phyloP scores from a whole-genome alignment of 1,140 invertebrate genomes.

The Saccostrea echinata region DNA sequence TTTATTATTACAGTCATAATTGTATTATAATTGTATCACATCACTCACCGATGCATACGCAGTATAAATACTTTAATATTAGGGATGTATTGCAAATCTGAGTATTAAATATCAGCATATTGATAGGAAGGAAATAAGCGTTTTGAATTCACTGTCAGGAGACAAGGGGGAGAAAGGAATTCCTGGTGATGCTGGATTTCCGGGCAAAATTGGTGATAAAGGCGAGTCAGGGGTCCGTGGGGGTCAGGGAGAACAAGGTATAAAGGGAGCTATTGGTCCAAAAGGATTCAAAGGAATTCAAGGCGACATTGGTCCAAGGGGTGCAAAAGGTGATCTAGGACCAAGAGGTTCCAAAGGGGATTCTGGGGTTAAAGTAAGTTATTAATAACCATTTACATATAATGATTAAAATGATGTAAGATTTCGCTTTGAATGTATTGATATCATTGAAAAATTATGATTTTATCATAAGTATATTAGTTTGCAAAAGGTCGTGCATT shows the following conservation, averaged over 20 bases:
- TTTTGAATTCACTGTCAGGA: neutral
- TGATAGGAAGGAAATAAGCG: no score
- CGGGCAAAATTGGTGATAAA: neutral
- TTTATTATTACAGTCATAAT: no score
- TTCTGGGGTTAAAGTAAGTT: neutral
- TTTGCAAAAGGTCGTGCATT: no score
- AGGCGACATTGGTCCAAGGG: conserved; percentile 1
- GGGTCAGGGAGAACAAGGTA: neutral
- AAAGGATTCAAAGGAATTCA: conserved; percentile 3
- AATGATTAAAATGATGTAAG: no score
- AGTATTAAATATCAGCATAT: neutral
- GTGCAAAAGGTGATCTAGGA: conserved; percentile 24
- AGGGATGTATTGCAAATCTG: no score
- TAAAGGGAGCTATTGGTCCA: neutral
- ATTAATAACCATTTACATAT: no score
- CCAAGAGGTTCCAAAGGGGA: conserved; percentile 34
- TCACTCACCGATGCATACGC: neutral
- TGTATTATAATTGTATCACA: no score
- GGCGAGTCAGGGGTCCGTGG: conserved; percentile 6
- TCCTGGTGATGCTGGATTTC: conserved; percentile 1
- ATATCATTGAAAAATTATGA: no score
- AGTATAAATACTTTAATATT: no score
- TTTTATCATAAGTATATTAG: no score
- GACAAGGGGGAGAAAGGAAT: neutral
- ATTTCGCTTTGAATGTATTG: no score